Evolutionary conservation across 1,140 invertebrate species (phyloP).

Genomic region (Zaprionus vittiger): DNA sequence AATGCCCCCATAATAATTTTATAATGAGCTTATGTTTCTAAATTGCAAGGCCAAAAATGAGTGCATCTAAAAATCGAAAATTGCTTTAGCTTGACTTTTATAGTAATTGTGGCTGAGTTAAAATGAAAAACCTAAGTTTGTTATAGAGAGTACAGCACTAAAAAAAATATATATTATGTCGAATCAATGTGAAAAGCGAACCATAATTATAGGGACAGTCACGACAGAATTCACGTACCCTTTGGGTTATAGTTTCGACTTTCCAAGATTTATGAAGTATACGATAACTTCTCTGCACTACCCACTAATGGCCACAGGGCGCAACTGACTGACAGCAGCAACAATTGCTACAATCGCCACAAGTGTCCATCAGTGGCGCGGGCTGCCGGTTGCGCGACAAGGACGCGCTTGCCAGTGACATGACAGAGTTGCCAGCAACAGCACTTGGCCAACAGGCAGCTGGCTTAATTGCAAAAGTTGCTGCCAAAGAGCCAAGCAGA

Average conservation of each 20-base stretch:
- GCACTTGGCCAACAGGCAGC: slow-evolving; percentile 60
- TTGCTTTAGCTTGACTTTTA: too few species aligned
- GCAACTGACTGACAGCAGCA: slow-evolving; percentile 3
- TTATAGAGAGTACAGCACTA: too few species aligned
- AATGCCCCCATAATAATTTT: neutral
- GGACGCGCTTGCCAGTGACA: slow-evolving; percentile 41
- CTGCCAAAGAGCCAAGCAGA: slow-evolving; percentile 9
- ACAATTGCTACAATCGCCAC: slow-evolving; percentile 7
- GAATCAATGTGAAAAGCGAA: too few species aligned
- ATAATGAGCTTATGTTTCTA: too few species aligned
- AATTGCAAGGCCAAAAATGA: too few species aligned
- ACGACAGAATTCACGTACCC: too few species aligned
- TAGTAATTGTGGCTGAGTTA: too few species aligned
- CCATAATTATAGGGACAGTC: too few species aligned
- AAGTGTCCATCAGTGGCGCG: slow-evolving; percentile 38
- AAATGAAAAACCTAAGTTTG: too few species aligned
- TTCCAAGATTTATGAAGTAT: neutral
- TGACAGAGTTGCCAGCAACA: slow-evolving; percentile 34
- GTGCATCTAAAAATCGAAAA: too few species aligned
- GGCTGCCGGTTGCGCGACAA: slow-evolving; percentile 4
- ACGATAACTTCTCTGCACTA: neutral
- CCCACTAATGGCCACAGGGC: neutral
- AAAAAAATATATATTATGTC: too few species aligned
- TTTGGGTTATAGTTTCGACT: neutral
- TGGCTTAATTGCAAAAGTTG: slow-evolving; percentile 74